These are phyloP conservation scores for Phortica magna DNA, from an alignment of 2,888 invertebrate genomes.

Conservation along the genomic window DNA sequence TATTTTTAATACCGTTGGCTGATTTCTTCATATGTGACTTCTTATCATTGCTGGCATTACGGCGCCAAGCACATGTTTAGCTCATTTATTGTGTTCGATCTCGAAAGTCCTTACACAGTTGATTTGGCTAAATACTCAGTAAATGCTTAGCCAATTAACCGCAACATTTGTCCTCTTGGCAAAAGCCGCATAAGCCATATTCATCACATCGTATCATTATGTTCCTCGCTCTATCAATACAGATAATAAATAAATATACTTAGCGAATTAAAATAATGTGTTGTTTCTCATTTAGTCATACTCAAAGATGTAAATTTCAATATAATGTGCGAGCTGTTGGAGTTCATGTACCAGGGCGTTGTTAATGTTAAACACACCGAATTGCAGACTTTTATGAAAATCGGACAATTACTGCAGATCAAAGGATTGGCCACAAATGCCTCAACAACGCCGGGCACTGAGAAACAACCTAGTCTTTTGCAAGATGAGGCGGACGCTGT, in stretches of 20 bases:
- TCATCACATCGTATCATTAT: no score
- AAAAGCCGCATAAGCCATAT: no score
- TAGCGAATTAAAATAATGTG: no score
- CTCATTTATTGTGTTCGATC: no score
- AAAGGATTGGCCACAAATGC: conserved; percentile 78
- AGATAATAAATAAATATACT: no score
- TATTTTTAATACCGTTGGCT: no score
- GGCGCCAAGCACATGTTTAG: no score
- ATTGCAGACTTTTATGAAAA: conserved; percentile 78
- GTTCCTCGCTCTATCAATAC: no score
- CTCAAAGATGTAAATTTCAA: conserved; percentile 81
- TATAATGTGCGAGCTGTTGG: conserved; percentile 80
- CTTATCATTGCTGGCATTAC: no score
- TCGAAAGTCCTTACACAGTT: not conserved
- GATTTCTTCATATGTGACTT: no score
- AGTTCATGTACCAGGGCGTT: conserved; percentile 82
- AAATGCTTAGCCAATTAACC: no score
- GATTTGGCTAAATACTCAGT: not conserved
- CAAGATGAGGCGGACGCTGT: conserved; percentile 51
- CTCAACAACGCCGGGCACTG: conserved; percentile 58
- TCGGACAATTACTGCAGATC: conserved; percentile 78
- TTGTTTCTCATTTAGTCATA: conserved; percentile 73
- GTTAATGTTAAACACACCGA: conserved; percentile 79
- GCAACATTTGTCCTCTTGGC: no score
- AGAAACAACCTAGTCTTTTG: conserved; percentile 70